Evolutionary conservation across 2,888 invertebrate genomes (phyloP), one percentile per base, ranked within the genome.

Genomic region (Troglohyphantes excavatus): DNA sequence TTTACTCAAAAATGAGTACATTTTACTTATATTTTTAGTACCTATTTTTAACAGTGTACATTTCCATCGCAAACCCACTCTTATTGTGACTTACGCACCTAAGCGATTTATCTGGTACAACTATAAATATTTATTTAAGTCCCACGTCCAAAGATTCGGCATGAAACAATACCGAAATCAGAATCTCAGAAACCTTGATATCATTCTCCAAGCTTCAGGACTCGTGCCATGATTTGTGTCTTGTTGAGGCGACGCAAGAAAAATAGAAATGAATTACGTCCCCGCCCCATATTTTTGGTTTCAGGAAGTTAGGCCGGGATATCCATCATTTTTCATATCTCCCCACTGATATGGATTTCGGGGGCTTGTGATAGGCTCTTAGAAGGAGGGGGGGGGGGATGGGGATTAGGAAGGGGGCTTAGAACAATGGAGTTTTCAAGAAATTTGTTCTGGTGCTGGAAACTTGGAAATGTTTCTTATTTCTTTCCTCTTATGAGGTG

Each of bases 261-360:
- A 73, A 73, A 73, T 73, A 73, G 72, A 73, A 75, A 75, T 75
- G 75, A 75, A 75, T 75, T 75, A 59, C 75, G 0, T 19, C 13
- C 75, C 75, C 59, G 17, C 29, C 59, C 17, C 59, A 75, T 75
- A 75, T 75, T 75, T 61, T 75, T 61, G 75, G 59, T 61, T 75
- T 75, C 75, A 61, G 75, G 75, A 61, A 75, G 75, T 75, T 75
- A 81, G 67, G 68, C 67, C 29, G 21, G 53, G 29, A 17, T n/a
- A 68, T 81, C 79, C 68, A 81, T 81, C 79, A 81, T 81, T 81
- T 79, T 79, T 81, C 79, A 81, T 68, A 81, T 81, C 79, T 68
- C 79, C 68, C 79, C 68, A n/a, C 19, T 29, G 79, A 81, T 81
- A 81, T 81, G 79, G 79, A 68, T 81, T 81, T 29, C 27, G 17